Conservation (phyloP, 1,140 invertebrate species). For the Lasioglossum baleicum region DNA sequence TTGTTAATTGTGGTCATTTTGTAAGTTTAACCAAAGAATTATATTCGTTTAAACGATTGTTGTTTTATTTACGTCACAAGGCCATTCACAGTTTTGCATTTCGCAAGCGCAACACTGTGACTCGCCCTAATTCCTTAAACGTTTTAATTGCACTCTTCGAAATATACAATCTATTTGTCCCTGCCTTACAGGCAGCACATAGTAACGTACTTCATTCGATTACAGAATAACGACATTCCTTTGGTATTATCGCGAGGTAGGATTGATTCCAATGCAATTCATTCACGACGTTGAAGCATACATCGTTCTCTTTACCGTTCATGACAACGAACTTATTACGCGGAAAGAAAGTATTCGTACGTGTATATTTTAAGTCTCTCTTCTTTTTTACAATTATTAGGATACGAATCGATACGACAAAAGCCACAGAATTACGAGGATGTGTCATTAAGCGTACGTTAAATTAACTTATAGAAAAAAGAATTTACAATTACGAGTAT, state of each 20-base stretch:
- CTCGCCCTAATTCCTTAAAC: not conserved
- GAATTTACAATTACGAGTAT: conserved; percentile 29
- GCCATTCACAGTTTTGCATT: not conserved
- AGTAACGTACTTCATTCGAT: too few species aligned
- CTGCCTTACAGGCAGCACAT: too few species aligned
- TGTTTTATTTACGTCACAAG: too few species aligned
- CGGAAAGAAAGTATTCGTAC: too few species aligned
- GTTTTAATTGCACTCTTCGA: conserved; percentile 4
- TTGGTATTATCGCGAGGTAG: conserved; percentile 62
- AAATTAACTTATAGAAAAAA: not conserved
- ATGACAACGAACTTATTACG: too few species aligned
- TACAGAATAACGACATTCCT: conserved; percentile 42
- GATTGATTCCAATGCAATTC: conserved; percentile 29
- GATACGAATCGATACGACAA: conserved; percentile 24
- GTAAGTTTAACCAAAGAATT: too few species aligned
- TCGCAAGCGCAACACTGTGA: not conserved
- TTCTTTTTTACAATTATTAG: not conserved
- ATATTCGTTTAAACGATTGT: too few species aligned
- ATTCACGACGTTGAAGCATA: too few species aligned
- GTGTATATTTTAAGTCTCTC: too few species aligned
- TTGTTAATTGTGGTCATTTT: not conserved
- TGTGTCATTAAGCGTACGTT: not conserved
- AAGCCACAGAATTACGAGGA: not conserved
- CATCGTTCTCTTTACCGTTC: too few species aligned
- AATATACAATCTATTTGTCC: too few species aligned